Conservation (phyloP, 2,797 vertebrate genomes). For the Schizopygopsis pylzovi region DNA sequence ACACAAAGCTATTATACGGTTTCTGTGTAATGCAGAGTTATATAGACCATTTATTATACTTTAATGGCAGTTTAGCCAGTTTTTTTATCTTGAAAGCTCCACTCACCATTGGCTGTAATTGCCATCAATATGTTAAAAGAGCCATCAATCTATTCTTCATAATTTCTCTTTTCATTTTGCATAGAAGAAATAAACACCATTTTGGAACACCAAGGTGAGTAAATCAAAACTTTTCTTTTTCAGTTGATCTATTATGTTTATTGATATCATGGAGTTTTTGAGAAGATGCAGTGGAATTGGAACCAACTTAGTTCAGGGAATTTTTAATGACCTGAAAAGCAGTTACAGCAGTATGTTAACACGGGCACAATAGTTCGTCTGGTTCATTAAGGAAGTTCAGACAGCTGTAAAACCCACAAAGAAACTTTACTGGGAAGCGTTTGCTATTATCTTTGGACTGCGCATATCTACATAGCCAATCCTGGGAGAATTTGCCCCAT, state of each 20-base stretch:
- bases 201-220: neutral
- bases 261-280: conserved; percentile 24
- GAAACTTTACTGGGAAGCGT: conserved; percentile 10
- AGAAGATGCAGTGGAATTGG: conserved; percentile 17
- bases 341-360: neutral
- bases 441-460: neutral
- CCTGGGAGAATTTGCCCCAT: conserved; percentile 19
- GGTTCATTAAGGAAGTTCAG: conserved; percentile 35
- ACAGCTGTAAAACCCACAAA: conserved; percentile 47
- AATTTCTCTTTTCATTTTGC: neutral
- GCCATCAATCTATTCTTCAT: neutral
- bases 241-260: neutral
- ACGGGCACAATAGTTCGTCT: conserved; percentile 14
- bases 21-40: neutral
- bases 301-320: conserved; percentile 12
- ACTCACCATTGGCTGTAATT: neutral
- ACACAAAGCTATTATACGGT: neutral
- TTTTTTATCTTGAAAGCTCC: neutral
- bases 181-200: neutral
- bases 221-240: neutral
- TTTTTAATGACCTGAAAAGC: conserved; percentile 31
- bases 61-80: neutral
- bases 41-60: neutral
- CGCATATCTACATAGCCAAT: neutral
- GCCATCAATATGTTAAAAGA: neutral